Percentiles rank a stretch among this genome's conserved stretches.
Conservation (phyloP, 2,113 vertebrate genomes). For the Sander vitreus region DNA sequence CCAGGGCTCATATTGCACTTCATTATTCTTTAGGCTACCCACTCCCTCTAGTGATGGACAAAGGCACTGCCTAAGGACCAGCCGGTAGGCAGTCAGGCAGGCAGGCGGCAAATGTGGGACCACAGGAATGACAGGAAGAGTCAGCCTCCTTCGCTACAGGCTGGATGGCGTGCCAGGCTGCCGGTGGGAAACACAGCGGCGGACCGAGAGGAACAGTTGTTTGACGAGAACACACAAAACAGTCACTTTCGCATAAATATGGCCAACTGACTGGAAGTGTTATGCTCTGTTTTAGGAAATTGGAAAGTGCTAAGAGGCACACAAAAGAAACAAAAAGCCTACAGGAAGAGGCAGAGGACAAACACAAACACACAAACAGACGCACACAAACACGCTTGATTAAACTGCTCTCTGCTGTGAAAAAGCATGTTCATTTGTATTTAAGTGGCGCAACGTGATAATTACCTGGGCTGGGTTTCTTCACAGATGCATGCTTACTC, state of each 20-base stretch:
- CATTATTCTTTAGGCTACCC: conserved; percentile 74
- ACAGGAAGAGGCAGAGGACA: not conserved
- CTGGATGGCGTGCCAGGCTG: conserved; percentile 23
- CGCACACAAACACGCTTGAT: conserved; percentile 39
- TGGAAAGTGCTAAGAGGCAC: conserved; percentile 12
- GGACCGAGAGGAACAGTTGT: conserved; percentile 38
- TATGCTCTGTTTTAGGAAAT: conserved; percentile 10
- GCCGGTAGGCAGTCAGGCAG: conserved; percentile 49
- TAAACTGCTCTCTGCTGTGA: conserved; percentile 43
- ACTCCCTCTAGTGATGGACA: conserved; percentile 85
- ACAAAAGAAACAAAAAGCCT: not conserved
- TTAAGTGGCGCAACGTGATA: conserved; percentile 60
- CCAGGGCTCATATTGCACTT: conserved; percentile 29
- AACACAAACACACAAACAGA: conserved; percentile 1
- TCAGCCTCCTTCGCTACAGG: conserved; percentile 37
- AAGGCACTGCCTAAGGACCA: conserved; percentile 75
- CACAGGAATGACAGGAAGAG: conserved; percentile 43
- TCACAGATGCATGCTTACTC: conserved; percentile 30
- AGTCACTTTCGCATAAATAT: conserved; percentile 26
- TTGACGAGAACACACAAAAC: conserved; percentile 37
- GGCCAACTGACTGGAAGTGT: not conserved
- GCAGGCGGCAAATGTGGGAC: conserved; percentile 40
- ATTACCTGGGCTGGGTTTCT: conserved; percentile 58
- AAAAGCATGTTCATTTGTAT: conserved; percentile 65
- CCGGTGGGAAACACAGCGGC: conserved; percentile 19